Base-by-base conservation (phyloP, 1,140 invertebrate species). In the Acromyrmex echinatior region DNA sequence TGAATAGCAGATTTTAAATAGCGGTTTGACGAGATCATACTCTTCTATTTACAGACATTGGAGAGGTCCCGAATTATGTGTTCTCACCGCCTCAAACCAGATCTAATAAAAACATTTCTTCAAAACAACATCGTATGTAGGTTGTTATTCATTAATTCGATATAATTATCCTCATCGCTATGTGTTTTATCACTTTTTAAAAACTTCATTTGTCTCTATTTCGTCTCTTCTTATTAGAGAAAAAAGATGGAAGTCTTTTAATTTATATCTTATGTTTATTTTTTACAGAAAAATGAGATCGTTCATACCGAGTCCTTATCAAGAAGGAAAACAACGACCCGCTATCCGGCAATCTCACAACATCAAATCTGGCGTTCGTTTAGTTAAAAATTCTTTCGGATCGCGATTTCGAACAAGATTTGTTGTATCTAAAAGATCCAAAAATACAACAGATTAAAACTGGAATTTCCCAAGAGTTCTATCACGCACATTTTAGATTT, bases 1-100 rank as follows among this genome's bases (percentile, higher is more conserved):
- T n/a, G 5, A 70, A 39, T 12, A 80, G 9, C 3, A 18, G 2
- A 1, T 81, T 73, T 16, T 3, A n/a, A 73, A 35, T 10, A 53
- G 14, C 0, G 9, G 31, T 73, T 82, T 82, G 16, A 18, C 60
- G 35, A 71, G 2, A 84, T 49, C 10, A 14, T 76, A 4, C 3
- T 85, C 65, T 25, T 74, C 2, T 12, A 73, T 88, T 90, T 92
- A 12, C 73, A 94, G 94, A 65, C 9, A 77, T 89, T 7, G 86
- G 84, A 62, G 82, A 91, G 86, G 89, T 91, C 18, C 91, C 93
- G 21, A 90, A 91, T 28, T 94, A 88, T 56, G 87, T 93, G 14
- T 94, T 94, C 73, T 94, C 94, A 74, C 88, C 93, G 9, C 94
- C 93, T 6, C 86, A 92, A 60, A 92, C 90, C 31, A 92, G 90